Evolutionary conservation across 1,140 invertebrate genomes (phyloP).

Genomic region (Nasonia longicornis): DNA sequence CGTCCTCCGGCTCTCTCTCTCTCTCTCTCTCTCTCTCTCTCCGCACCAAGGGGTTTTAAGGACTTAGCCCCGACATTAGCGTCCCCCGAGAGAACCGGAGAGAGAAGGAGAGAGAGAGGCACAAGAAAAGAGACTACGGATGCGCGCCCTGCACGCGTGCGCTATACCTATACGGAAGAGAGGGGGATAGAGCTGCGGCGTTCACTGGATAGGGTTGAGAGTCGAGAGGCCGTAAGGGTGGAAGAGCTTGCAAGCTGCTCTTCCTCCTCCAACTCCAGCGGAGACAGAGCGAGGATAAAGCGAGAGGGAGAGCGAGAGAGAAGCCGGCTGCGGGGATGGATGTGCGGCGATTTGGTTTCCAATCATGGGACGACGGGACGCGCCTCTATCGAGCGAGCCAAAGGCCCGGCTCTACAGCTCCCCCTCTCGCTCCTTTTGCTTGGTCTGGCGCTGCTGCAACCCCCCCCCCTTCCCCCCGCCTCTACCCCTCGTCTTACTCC

Average conservation of each 20-base stretch:
- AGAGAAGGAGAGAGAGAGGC: conserved; percentile 6
- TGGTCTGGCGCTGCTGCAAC: conserved; percentile 30
- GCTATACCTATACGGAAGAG: not conserved
- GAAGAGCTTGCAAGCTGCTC: conserved; percentile 27
- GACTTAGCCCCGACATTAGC: conserved; percentile 68
- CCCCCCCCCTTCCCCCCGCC: conserved; percentile 10
- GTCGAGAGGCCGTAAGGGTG: conserved; percentile 54
- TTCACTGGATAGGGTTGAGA: conserved; percentile 49
- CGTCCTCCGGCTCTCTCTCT: conserved; percentile 20
- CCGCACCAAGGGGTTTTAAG: conserved; percentile 63
- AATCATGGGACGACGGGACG: conserved; percentile 70
- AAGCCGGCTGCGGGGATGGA: conserved; percentile 58
- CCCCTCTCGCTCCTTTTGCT: conserved; percentile 47
- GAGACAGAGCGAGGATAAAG: conserved; percentile 30
- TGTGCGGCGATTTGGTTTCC: conserved; percentile 71
- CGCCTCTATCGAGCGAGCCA: conserved; percentile 68
- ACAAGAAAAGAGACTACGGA: not conserved
- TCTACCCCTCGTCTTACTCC: conserved; percentile 48
- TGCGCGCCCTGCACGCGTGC: not conserved
- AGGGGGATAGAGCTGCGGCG: conserved; percentile 11
- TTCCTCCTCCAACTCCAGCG: not conserved
- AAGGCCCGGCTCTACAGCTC: conserved; percentile 61
- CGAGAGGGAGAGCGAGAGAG: conserved; percentile 50
- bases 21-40: not conserved
- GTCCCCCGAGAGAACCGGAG: conserved; percentile 50